Conservation (phyloP, 2,888 invertebrate species). For the Ormyrus thymus region DNA sequence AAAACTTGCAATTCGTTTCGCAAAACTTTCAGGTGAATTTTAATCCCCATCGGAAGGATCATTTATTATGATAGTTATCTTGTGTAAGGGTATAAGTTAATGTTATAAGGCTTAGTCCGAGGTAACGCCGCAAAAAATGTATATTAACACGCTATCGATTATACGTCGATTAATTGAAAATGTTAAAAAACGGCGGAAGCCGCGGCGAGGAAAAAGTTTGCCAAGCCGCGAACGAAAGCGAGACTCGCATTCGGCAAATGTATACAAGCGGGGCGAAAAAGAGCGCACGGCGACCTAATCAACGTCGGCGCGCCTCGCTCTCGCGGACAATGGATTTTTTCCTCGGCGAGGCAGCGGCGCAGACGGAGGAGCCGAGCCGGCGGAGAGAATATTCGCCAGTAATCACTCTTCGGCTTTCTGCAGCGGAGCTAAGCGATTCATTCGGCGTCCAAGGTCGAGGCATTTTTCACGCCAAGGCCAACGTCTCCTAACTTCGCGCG, state of each 20-base stretch:
- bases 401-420: slow-evolving; percentile 55
- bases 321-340: slow-evolving; percentile 49
- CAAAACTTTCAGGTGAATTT: background rate
- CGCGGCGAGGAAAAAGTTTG: background rate
- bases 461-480: slow-evolving; percentile 60
- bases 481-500: slow-evolving; percentile 38
- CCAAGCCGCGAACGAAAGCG: slow-evolving; percentile 8
- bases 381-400: slow-evolving; percentile 52
- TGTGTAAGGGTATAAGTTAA: slow-evolving; percentile 6
- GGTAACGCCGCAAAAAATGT: background rate
- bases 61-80: slow-evolving; percentile 28
- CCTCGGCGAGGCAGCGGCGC: background rate
- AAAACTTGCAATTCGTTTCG: slow-evolving; percentile 12
- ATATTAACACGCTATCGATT: background rate
- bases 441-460: slow-evolving; percentile 57
- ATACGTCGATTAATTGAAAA: slow-evolving; percentile 32
- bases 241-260: slow-evolving; percentile 13
- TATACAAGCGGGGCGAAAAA: slow-evolving; percentile 29
- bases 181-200: background rate
- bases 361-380: slow-evolving; percentile 39
- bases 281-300: slow-evolving; percentile 42
- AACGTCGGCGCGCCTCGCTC: slow-evolving; percentile 32
- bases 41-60: background rate
- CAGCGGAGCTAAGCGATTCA: slow-evolving; percentile 54
- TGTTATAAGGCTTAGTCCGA: background rate